Base-by-base conservation (phyloP, 1,140 invertebrate genomes). In the Caenorhabditis brenneri region DNA sequence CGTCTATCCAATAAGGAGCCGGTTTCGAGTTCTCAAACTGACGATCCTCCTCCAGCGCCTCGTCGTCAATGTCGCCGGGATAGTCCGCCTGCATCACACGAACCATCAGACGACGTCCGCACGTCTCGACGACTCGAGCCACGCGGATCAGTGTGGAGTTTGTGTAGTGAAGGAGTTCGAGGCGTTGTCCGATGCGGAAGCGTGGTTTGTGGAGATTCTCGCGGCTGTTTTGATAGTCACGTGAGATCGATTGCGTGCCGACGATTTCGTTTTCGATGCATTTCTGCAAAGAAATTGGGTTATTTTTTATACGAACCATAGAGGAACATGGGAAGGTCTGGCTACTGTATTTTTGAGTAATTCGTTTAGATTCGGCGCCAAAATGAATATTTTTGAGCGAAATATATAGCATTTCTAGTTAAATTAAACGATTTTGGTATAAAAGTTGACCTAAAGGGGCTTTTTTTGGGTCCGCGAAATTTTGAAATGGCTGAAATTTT, bases 141-240 rank as follows among this genome's bases (percentile, higher is more conserved):
- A 87, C 87, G 16, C 87, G 87, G 7, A 88, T 81, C 9, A 55
- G 29, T 10, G 86, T 53, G 2, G 87, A 88, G 2, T 33, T 31
- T 15, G 27, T 19, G 16, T 86, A 60, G 36, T 88, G 86, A 7
- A 88, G 60, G n/a, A 88, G 78, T 53, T 88, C 87, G 10, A 88
- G 74, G n/a, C 87, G 87, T 33, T 87, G 86, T 15, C 87, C 87
- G 1, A 87, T 78, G 80, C 86, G 31, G 24, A 82, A 74, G 24
- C 65, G 65, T 24, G 33, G 29, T 0, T 42, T 24, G 22, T 10
- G 16, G 10, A 82, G 49, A 60, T 2, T 5, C 16, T 79, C 81
- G 12, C 16, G 15, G n/a, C 5, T 31, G 12, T 83, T 36, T 27
- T 39, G 46, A n/a, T 15, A 83, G n/a, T n/a, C 19, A 9, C 15